Base-by-base conservation (phyloP, 1,140 invertebrate genomes). In the Calephelis virginiensis region DNA sequence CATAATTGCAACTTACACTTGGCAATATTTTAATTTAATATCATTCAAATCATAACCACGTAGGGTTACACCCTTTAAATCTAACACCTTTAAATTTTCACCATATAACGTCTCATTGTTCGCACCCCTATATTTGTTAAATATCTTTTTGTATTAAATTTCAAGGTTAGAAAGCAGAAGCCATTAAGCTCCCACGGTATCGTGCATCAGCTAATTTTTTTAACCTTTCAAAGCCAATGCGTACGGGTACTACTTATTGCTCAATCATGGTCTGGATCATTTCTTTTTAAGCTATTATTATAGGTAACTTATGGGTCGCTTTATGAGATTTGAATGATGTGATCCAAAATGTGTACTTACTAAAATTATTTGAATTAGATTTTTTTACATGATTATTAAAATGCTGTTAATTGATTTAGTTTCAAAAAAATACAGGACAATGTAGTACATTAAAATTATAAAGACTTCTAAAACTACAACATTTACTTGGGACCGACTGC, bases 81-180 rank as follows among this genome's bases (percentile, higher is more conserved):
- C 50, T 53, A 53, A 53, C 49, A 53, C 49, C 49, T 53, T 53
- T 53, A 17, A 17, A 53, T 53, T 28, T 17, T 13, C 48, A 49
- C 49, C 49, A 53, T 13, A 53, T 53, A 28, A 53, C 49, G 14
- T 53, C 49, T 9, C 49, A 17, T 53, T 53, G 50, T 53, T 37
- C 14, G 17, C 14, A 53, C 50, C 50, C 50, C 28, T 53, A 53
- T 53, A 53, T 53, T 53, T 53, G 50, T 53, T 53, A 53, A 53
- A 53, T 53, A 53, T 53, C 50, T 8, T 53, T 53, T 53, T 53
- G 50, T 53, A 17, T 53, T 53, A 53, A 43, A 43, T 43, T 43
- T 43, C 40, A 43, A 43, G 50, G 7, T 53, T 53, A 53, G 50
- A 53, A 53, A 53, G 50, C 6, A 53, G 50, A 53, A 53, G 50